Conservation (phyloP, 2,888 invertebrate genomes). For the Xestobium rufovillosum region DNA sequence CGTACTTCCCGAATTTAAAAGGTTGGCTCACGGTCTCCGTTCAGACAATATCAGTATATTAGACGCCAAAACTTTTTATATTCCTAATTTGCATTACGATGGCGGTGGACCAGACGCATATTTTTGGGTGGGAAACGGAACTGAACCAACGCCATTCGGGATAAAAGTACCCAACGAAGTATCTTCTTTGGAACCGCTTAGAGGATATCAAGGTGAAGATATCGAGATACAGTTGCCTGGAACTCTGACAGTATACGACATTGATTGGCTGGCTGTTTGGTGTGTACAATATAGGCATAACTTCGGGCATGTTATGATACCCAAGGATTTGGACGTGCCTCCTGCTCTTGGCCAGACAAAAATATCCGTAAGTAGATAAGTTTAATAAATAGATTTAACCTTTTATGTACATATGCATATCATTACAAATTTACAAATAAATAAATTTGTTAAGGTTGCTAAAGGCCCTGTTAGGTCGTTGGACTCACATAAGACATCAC, state of each 20-base stretch:
- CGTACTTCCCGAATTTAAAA: conserved; percentile 77
- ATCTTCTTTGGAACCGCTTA: conserved; percentile 71
- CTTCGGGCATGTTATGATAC: conserved; percentile 83
- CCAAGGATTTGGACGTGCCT: conserved; percentile 82
- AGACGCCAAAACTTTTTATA: conserved; percentile 86
- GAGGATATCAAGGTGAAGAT: conserved; percentile 85
- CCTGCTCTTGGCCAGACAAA: conserved; percentile 86
- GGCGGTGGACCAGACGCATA: conserved; percentile 88
- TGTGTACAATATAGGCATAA: conserved; percentile 85
- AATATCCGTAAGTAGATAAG: conserved; percentile 69
- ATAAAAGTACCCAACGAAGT: conserved; percentile 86
- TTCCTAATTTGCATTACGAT: conserved; percentile 87
- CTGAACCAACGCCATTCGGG: conserved; percentile 72
- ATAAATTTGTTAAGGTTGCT: no score
- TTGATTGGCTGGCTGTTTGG: conserved; percentile 89
- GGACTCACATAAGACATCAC: no score
- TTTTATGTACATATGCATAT: no score
- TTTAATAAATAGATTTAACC: no score
- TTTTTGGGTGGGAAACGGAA: conserved; percentile 90
- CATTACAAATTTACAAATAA: no score
- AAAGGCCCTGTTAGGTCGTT: no score
- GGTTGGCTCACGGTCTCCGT: conserved; percentile 79
- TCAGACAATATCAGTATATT: conserved; percentile 87
- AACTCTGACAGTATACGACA: conserved; percentile 78
- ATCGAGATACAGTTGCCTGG: conserved; percentile 84